Evolutionary conservation across 1,140 invertebrate species (phyloP), one percentile per base, ranked within the genome.

Genomic region (fruit fly (Drosophila melanogaster)): DNA sequence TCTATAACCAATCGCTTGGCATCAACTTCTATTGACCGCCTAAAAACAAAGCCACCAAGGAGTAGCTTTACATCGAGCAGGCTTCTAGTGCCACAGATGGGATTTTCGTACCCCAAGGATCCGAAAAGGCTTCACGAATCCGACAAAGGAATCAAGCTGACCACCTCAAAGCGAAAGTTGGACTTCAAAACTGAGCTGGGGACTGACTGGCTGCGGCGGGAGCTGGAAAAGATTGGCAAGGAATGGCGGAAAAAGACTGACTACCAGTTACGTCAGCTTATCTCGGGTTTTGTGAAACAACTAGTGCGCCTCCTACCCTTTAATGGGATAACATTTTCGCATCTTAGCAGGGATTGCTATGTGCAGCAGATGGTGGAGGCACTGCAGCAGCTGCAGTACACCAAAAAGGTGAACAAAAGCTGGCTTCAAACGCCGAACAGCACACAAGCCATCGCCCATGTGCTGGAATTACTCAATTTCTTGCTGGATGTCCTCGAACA

Each of bases 231-330:
- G 22, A 49, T 77, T 46, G 17, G 30, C 11, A 12, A 14, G 10
- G 54, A 56, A 7, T 77, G 74, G 46, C 37, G 33, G 12, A 22
- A 11, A 35, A 66, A 64, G 1, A 12, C 43, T 0, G 49, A 61
- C 3, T 33, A 12, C 8, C 73, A 74, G 22, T 6, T 84, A 5
- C 46, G 49, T 6, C 44, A 56, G 24, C 17, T 77, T 17, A 50
- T 77, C 26, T 30, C 58, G 12, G 81, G 85, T 46, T 66, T 85
- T 54, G 40, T 85, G 8, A 72, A 24, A 19, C 57, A 76, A 22
- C 12, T 66, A 2, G 41, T 44, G 12, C 65, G 57, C 59, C 26
- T 80, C 26, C 15, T 84, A 15, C 41, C 49, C 24, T 37, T 33
- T 6, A 26, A 50, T 17, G 77, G 61, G 4, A 22, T 53, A 38